These are phyloP conservation scores for Ictidomys tridecemlineatus DNA, from an alignment of 2,113 vertebrate genomes.

Conservation along the genomic window DNA sequence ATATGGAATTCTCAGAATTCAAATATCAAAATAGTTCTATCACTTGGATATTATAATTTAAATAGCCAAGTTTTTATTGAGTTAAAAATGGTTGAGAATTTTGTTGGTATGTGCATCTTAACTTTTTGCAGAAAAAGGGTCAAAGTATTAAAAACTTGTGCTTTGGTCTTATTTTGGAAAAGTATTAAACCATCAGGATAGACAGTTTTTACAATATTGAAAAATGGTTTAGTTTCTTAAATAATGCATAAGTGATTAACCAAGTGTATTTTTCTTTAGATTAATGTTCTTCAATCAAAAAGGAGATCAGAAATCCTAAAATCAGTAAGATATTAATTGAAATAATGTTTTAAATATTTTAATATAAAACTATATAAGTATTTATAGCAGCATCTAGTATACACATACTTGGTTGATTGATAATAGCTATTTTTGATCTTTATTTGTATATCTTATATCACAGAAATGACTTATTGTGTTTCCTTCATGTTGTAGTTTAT, in stretches of 20 bases:
- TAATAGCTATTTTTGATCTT: conserved; percentile 30
- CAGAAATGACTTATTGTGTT: neutral
- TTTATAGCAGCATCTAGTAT: neutral
- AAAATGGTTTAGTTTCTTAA: conserved; percentile 50
- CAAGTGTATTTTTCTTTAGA: conserved; percentile 86
- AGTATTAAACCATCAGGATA: conserved; percentile 31
- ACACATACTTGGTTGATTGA: neutral
- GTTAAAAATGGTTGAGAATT: neutral
- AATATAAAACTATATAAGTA: conserved; percentile 36
- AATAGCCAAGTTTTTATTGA: conserved; percentile 14
- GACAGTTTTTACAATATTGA: neutral
- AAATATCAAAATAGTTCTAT: neutral
- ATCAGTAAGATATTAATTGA: conserved; percentile 91
- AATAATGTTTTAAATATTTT: conserved; percentile 47
- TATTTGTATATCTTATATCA: neutral
- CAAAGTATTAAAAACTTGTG: neutral
- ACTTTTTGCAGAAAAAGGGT: conserved; percentile 17
- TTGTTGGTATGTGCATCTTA: conserved; percentile 23
- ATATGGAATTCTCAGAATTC: neutral
- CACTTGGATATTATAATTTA: neutral
- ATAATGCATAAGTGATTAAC: conserved; percentile 59
- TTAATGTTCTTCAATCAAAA: conserved; percentile 99
- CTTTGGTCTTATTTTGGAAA: conserved; percentile 57
- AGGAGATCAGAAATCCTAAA: conserved; percentile 98
- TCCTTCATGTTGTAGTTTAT: neutral